phyloP scores from a whole-genome alignment of 2,888 invertebrate genomes.

The Nomada hirtipes region DNA sequence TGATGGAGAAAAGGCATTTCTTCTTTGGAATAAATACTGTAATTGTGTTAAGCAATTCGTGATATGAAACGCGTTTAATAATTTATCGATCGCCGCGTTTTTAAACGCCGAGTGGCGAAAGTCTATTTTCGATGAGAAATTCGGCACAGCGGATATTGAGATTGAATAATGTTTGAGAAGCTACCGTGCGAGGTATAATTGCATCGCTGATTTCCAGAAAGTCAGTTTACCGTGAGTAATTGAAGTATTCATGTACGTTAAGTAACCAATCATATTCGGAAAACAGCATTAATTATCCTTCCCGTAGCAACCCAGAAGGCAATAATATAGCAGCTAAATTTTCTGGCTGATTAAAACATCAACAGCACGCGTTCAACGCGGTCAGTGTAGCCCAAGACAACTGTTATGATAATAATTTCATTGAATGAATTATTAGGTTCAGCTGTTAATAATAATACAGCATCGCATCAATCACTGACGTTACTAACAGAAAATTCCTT shows the following conservation, averaged over 20 bases:
- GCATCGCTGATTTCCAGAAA: slow-evolving; percentile 16
- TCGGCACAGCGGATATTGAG: too few species aligned
- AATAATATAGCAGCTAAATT: slow-evolving; percentile 12
- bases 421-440: neutral
- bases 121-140: neutral
- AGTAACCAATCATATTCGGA: slow-evolving; percentile 14
- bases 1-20: neutral
- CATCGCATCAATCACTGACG: neutral
- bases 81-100: slow-evolving; percentile 9
- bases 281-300: slow-evolving; percentile 20
- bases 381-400: neutral
- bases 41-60: neutral
- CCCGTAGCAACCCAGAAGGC: slow-evolving; percentile 3
- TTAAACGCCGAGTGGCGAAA: neutral
- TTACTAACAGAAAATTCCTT: neutral
- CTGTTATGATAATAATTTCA: neutral
- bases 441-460: neutral
- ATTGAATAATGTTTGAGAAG: too few species aligned
- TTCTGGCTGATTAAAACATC: slow-evolving; percentile 22
- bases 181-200: slow-evolving; percentile 2
- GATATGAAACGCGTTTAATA: neutral
- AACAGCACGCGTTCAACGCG: neutral
- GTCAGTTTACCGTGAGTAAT: slow-evolving; percentile 20
- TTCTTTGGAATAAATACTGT: slow-evolving; percentile 12
- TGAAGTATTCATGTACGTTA: neutral